Evolutionary conservation across 2,888 invertebrate species (phyloP).

Genomic region (Agrilus biguttatus): DNA sequence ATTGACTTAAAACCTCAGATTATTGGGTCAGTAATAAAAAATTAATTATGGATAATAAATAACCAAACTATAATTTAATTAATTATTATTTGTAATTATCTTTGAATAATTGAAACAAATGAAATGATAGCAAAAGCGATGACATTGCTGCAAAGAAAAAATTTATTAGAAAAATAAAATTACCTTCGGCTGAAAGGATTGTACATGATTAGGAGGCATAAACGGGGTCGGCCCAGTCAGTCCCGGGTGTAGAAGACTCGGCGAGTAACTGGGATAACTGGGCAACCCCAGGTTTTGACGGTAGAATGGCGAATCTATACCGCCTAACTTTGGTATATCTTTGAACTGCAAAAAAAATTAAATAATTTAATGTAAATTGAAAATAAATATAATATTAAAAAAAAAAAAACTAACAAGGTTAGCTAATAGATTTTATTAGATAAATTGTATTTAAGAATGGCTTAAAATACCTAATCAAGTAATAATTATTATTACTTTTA

Average conservation of each 20-base stretch:
- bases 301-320: slow-evolving; percentile 65
- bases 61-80: not conserved
- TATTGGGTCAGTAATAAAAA: not conserved
- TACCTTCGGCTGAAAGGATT: slow-evolving; percentile 83
- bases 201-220: slow-evolving; percentile 74
- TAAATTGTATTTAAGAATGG: not conserved
- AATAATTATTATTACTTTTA: no score
- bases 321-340: slow-evolving; percentile 74
- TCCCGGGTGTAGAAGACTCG: slow-evolving; percentile 66
- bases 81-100: not conserved
- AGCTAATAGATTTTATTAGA: no score
- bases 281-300: slow-evolving; percentile 59
- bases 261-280: slow-evolving; percentile 64
- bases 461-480: no score
- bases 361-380: no score
- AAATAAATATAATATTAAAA: no score
- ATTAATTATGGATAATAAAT: not conserved
- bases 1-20: not conserved
- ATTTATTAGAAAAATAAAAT: not conserved
- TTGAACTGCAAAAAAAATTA: slow-evolving; percentile 54
- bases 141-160: not conserved
- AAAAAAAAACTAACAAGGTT: no score
- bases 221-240: slow-evolving; percentile 66
- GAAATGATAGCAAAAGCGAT: not conserved
- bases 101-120: not conserved